phyloP scores from a whole-genome alignment of 2,888 invertebrate genomes.

The Apotomis betuletana region DNA sequence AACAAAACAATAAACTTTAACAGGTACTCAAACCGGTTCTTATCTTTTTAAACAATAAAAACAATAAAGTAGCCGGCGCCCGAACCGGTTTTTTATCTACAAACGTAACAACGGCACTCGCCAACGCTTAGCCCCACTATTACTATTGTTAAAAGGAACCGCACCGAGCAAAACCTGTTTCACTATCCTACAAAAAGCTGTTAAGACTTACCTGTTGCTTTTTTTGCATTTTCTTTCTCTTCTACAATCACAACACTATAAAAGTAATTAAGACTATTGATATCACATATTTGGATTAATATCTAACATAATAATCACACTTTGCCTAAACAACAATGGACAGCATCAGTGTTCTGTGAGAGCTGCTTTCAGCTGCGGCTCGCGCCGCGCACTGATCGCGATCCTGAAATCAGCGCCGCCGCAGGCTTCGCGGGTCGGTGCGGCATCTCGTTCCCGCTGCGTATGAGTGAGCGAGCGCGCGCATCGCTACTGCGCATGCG shows the following conservation, averaged over 20 bases:
- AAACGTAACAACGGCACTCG: too few species aligned
- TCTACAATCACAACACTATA: background rate
- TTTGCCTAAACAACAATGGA: background rate
- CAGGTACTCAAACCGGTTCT: background rate
- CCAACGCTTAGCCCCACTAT: too few species aligned
- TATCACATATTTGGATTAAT: background rate
- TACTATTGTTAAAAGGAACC: background rate
- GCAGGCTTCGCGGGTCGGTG: background rate
- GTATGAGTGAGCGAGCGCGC: background rate
- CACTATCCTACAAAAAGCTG: too few species aligned
- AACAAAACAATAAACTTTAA: background rate
- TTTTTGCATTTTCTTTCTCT: background rate
- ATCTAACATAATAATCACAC: too few species aligned
- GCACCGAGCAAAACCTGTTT: too few species aligned
- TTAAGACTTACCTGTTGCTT: background rate
- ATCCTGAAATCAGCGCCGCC: background rate
- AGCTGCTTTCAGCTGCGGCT: background rate
- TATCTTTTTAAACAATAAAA: too few species aligned
- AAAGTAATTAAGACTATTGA: background rate
- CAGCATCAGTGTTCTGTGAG: background rate
- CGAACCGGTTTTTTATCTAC: too few species aligned
- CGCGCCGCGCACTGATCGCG: background rate
- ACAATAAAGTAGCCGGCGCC: too few species aligned
- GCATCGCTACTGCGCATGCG: background rate
- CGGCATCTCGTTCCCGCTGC: background rate